These are phyloP conservation scores for Idaea dimidiata DNA, from an alignment of 2,888 invertebrate genomes.

Conservation along the genomic window DNA sequence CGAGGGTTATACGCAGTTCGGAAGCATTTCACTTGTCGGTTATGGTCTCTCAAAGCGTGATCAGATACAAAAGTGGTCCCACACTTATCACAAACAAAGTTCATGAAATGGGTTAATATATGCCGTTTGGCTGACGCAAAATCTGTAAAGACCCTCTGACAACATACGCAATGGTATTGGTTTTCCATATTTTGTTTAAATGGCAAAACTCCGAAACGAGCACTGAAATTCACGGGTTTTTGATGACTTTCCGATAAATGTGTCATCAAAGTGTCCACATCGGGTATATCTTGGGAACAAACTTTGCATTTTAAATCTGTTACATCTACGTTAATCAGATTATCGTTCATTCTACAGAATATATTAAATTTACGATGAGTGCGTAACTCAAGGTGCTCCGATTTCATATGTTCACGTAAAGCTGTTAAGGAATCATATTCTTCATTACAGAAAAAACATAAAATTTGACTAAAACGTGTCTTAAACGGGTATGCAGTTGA, in stretches of 20 bases:
- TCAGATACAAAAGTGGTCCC: constrained; percentile 68
- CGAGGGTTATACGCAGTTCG: constrained; percentile 66
- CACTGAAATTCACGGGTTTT: constrained; percentile 64
- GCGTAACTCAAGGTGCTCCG: constrained; percentile 57
- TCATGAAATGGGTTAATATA: constrained; percentile 67
- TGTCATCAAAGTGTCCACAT: constrained; percentile 61
- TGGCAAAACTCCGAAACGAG: constrained; percentile 65
- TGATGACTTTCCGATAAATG: constrained; percentile 62
- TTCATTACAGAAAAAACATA: constrained; percentile 68
- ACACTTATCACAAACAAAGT: constrained; percentile 67
- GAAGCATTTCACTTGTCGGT: constrained; percentile 68
- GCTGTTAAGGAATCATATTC: constrained; percentile 55
- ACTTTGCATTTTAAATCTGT: constrained; percentile 67
- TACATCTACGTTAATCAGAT: constrained; percentile 69
- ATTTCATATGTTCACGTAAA: constrained; percentile 61
- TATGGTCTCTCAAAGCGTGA: constrained; percentile 64
- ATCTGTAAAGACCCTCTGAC: constrained; percentile 52
- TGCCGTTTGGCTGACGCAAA: constrained; percentile 67
- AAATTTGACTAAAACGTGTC: constrained; percentile 67
- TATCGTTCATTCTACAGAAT: constrained; percentile 69
- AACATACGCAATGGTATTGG: constrained; percentile 63
- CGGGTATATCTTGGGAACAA: constrained; percentile 52
- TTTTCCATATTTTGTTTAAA: constrained; percentile 58
- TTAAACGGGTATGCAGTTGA: constrained; percentile 73
- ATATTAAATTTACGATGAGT: constrained; percentile 67